phyloP scores from a whole-genome alignment of 2,797 vertebrate genomes.

The Hypotaenidia okinawae region DNA sequence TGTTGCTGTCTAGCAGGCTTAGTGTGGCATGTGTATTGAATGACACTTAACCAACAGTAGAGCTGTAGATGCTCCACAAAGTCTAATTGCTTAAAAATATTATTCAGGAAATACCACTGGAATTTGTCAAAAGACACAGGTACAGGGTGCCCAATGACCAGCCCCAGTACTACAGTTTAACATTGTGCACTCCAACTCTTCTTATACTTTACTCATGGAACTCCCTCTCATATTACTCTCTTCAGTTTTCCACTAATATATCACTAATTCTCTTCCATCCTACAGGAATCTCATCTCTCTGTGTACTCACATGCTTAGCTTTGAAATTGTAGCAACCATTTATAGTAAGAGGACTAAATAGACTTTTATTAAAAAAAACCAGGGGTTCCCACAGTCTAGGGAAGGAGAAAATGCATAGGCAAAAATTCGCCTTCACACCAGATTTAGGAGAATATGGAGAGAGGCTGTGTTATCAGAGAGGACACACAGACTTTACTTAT shows the following conservation, averaged over 20 bases:
- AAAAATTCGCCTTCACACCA: neutral
- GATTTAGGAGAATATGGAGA: neutral
- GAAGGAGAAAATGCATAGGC: neutral
- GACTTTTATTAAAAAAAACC: neutral
- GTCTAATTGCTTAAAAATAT: neutral
- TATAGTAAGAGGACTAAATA: neutral
- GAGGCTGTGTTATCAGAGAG: neutral
- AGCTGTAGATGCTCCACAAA: neutral
- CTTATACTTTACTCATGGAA: neutral
- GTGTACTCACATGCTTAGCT: neutral
- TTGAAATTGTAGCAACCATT: neutral
- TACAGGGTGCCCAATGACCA: neutral
- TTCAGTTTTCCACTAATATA: neutral
- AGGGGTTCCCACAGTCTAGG: neutral
- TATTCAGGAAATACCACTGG: neutral
- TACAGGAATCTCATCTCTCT: neutral
- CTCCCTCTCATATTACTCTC: neutral
- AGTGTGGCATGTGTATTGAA: neutral
- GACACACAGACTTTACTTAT: neutral
- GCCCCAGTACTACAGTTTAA: neutral
- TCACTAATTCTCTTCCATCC: neutral
- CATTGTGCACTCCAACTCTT: neutral
- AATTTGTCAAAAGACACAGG: neutral
- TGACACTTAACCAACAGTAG: neutral
- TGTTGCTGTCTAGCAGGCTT: neutral